Base-by-base conservation (phyloP, 2,888 invertebrate genomes). In the Drosophila antonietae region DNA sequence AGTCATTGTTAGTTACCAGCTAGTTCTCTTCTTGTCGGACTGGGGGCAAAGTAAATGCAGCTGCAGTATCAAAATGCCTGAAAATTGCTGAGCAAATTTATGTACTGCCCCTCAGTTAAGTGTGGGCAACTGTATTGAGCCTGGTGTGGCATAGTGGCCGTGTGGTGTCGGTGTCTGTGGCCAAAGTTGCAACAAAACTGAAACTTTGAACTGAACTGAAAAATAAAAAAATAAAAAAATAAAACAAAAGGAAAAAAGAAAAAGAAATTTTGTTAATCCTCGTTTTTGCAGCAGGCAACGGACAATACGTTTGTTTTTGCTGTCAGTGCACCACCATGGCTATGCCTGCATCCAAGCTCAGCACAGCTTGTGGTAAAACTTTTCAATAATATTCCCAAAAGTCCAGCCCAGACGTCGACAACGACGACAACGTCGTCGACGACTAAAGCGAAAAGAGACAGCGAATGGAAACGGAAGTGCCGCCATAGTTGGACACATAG, bases 371-470 rank as follows among this genome's bases (percentile, higher is more conserved):
- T 74, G 85, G 85, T 85, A 81, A 88, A 85, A 85, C 69, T 85
- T 85, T 85, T 85, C 85, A 85, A 85, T 85, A 85, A 89, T 85
- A 85, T 85, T 87, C 89, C 89, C 85, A 71, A 85, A 85, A 89
- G 84, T 84, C 87, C 83, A 80, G 89, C 58, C 78, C 86, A 83
- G 89, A 73, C 83, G 76, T 61, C 73, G 77, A 60, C 67, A 44
- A 41, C 46, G 67, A 66, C 57, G 60, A 62, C 58, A 65, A 35
- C 58, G 49, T 28, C 64, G 49, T 51, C 35, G 35, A 28, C 46
- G 47, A 37, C 44, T 61, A 49, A 18, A 33, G 12, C 49, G 31
- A 62, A 66, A 62, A 76, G 63, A 75, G 84, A 75, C 85, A 80
- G 63, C 68, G 63, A 66, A 53, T 47, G 57, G 60, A 60, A 78